These are phyloP conservation scores for Itoplectis maculator DNA, from an alignment of 2,888 invertebrate species.

Conservation along the genomic window DNA sequence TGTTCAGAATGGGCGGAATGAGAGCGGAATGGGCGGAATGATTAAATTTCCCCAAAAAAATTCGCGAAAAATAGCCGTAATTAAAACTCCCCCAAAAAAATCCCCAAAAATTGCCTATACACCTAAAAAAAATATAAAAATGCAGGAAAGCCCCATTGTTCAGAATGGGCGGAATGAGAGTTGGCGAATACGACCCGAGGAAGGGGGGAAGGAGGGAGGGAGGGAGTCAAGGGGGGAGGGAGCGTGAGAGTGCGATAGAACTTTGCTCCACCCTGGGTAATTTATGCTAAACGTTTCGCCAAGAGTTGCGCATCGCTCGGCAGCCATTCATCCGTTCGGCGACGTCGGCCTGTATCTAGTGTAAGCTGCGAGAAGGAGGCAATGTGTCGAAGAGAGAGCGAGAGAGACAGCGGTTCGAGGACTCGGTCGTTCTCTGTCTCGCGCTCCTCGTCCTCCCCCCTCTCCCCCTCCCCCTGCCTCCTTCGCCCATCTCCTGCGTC, in stretches of 20 bases:
- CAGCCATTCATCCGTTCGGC: conserved; percentile 72
- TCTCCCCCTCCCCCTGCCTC: conserved; percentile 16
- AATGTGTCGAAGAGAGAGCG: background rate
- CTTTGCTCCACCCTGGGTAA: conserved; percentile 69
- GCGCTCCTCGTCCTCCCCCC: background rate
- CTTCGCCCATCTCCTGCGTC: conserved; percentile 39
- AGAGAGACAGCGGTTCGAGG: background rate
- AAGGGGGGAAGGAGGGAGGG: too few relatives aligned
- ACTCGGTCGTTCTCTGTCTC: background rate
- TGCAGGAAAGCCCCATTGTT: background rate
- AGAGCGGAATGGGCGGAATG: too few relatives aligned
- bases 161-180: background rate
- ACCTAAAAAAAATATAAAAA: too few relatives aligned
- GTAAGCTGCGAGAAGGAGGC: background rate
- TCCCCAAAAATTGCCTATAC: too few relatives aligned
- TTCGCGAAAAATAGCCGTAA: too few relatives aligned
- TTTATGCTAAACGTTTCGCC: conserved; percentile 78
- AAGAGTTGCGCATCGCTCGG: conserved; percentile 73
- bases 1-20: background rate
- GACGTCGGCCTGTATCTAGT: conserved; percentile 33
- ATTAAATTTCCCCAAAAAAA: too few relatives aligned
- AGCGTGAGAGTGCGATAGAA: conserved; percentile 69
- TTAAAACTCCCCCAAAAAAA: too few relatives aligned
- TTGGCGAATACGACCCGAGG: too few relatives aligned
- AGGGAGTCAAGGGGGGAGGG: conserved; percentile 10